phyloP scores from a whole-genome alignment of 2,888 invertebrate species.

The Ochlodes sylvanus region DNA sequence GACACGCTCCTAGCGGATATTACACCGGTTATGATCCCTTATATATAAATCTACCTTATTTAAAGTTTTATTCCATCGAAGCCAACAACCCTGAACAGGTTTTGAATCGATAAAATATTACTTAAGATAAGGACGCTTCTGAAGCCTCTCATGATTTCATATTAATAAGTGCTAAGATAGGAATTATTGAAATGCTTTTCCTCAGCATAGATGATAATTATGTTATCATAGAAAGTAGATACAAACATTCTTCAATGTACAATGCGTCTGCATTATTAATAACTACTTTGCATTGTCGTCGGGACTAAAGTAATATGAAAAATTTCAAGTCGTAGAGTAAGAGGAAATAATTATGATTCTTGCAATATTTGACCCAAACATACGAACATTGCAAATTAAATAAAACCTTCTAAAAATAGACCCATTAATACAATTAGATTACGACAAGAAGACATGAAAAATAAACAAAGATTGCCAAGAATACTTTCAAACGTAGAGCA shows the following conservation, averaged over 20 bases:
- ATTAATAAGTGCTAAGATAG: neutral
- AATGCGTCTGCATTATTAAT: no score
- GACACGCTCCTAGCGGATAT: slow-evolving; percentile 21
- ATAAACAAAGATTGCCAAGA: neutral
- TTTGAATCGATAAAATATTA: neutral
- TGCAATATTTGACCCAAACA: no score
- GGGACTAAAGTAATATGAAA: no score
- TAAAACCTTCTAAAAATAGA: no score
- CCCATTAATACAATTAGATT: no score
- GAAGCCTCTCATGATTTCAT: neutral
- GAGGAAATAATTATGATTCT: no score
- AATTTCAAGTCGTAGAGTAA: no score
- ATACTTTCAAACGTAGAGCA: neutral
- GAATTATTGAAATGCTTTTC: neutral
- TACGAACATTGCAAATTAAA: no score
- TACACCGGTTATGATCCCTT: slow-evolving; percentile 26
- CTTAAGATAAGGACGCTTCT: neutral
- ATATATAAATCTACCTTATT: slow-evolving; percentile 18
- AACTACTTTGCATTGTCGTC: no score
- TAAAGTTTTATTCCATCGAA: neutral
- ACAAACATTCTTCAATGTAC: no score
- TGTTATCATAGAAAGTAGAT: no score
- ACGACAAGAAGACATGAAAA: neutral
- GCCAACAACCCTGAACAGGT: slow-evolving; percentile 10
- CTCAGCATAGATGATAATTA: no score